A percentile compares a stretch with the other conserved stretches of the same genome.
phyloP scores from a whole-genome alignment of 1,140 invertebrate species.

The Lordiphosa stackelbergi region DNA sequence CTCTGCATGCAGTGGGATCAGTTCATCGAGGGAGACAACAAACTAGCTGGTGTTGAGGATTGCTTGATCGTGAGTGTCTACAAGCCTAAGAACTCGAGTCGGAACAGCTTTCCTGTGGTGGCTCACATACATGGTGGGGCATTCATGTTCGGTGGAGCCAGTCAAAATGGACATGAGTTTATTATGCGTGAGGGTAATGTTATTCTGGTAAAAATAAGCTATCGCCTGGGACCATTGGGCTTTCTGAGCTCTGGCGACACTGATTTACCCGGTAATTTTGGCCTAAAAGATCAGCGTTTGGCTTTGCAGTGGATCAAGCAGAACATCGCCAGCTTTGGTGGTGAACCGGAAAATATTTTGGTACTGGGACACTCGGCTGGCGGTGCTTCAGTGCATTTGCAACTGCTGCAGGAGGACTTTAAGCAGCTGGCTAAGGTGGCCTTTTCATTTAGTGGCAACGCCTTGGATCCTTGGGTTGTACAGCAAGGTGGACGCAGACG shows the following conservation, averaged over 20 bases:
- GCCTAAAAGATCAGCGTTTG: slow-evolving; percentile 82
- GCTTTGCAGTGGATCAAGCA: slow-evolving; percentile 82
- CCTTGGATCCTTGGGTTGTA: slow-evolving; percentile 69
- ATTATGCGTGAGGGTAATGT: slow-evolving; percentile 80
- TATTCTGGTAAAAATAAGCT: slow-evolving; percentile 82
- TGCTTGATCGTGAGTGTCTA: slow-evolving; percentile 76
- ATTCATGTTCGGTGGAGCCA: slow-evolving; percentile 77
- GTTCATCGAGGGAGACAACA: slow-evolving; percentile 24
- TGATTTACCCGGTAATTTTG: slow-evolving; percentile 80
- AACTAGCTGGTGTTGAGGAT: slow-evolving; percentile 66
- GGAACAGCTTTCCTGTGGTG: slow-evolving; percentile 76
- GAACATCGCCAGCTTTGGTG: slow-evolving; percentile 80
- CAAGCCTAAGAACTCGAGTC: slow-evolving; percentile 45
- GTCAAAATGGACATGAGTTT: slow-evolving; percentile 78
- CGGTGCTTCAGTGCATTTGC: slow-evolving; percentile 81
- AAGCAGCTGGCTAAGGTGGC: slow-evolving; percentile 43
- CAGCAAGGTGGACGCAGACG: slow-evolving; percentile 79
- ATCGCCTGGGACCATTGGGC: slow-evolving; percentile 81
- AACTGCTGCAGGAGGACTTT: slow-evolving; percentile 80
- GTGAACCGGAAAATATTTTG: slow-evolving; percentile 80
- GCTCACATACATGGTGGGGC: slow-evolving; percentile 79
- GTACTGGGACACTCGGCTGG: slow-evolving; percentile 80
- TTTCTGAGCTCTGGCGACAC: slow-evolving; percentile 81
- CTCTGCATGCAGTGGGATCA: slow-evolving; percentile 57
- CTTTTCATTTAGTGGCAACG: slow-evolving; percentile 61